Percentiles rank a stretch among this genome's conserved stretches.
These are phyloP conservation scores for Ptilorrhoa leucosticta DNA, from an alignment of 2,113 vertebrate species.

Conservation along the genomic window DNA sequence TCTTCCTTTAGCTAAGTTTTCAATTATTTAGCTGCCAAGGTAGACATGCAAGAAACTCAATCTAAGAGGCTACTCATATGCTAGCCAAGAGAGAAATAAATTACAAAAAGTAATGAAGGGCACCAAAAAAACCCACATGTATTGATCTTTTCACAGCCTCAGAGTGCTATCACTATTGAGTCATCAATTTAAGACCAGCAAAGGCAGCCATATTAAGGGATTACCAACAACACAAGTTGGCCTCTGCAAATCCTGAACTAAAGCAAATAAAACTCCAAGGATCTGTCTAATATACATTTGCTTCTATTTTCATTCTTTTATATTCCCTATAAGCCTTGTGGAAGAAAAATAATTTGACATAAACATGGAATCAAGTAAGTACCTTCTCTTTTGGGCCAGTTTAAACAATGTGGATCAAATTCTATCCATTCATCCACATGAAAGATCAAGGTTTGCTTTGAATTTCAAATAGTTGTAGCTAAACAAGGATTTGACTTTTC, in stretches of 20 bases:
- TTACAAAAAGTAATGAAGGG: neutral
- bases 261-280: neutral
- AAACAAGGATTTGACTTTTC: neutral
- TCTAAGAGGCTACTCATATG: neutral
- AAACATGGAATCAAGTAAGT: neutral
- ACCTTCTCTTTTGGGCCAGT: neutral
- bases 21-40: constrained; percentile 35
- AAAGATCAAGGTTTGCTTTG: neutral
- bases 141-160: constrained; percentile 8
- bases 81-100: constrained; percentile 22
- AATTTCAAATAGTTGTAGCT: neutral
- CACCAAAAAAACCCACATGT: neutral
- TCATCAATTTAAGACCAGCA: constrained; percentile 11
- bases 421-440: neutral
- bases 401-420: neutral
- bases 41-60: neutral
- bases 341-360: neutral
- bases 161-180: neutral
- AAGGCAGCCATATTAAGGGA: constrained; percentile 4
- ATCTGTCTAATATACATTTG: neutral
- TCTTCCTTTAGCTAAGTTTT: neutral
- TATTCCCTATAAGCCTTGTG: neutral
- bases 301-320: neutral
- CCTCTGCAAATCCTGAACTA: neutral
- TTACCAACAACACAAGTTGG: neutral